Evolutionary conservation across 2,888 invertebrate genomes (phyloP), one percentile per base, ranked within the genome.

Genomic region (Nomada lathburiana): DNA sequence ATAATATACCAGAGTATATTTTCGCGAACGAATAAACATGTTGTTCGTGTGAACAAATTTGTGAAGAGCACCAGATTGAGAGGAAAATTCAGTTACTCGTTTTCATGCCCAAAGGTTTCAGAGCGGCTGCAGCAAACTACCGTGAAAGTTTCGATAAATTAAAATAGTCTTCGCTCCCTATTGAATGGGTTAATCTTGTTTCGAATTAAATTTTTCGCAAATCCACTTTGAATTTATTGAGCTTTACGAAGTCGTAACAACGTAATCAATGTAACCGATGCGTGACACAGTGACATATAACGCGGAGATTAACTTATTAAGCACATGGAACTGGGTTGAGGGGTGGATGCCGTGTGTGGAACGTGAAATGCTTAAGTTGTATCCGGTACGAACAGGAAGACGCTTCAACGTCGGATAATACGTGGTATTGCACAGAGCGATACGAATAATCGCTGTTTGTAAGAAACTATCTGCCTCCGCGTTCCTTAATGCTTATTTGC

Each of bases 221-320:
- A 13, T 63, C 20, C 7, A 63, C 47, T 23, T 36, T 16, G 20
- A 23, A 23, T 20, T 7, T 4, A 2, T 3, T 7, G 23, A 23
- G 20, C 3, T 62, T n/a, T 44, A 59, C n/a, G 52, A 1, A 10
- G 23, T 55, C 16, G 60, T 60, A 26, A 9, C 18, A 20, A 18
- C 16, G 29, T n/a, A n/a, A n/a, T 67, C 44, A n/a, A 55, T 75
- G 52, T 7, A 44, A 26, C 52, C 53, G 44, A 69, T 63, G 44
- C 72, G 42, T 55, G 60, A 44, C 29, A 67, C 20, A 23, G 50
- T 65, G 36, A 62, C 80, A 74, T 23, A 71, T 44, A 52, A 23
- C 74, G 55, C 9, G 47, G 42, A 64, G 81, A 82, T 82, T 81
- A 76, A 50, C 68, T 72, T 72, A 82, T 82, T 76, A 72, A 76